Base-by-base conservation (phyloP, 2,113 vertebrate genomes). In the Ia io region DNA sequence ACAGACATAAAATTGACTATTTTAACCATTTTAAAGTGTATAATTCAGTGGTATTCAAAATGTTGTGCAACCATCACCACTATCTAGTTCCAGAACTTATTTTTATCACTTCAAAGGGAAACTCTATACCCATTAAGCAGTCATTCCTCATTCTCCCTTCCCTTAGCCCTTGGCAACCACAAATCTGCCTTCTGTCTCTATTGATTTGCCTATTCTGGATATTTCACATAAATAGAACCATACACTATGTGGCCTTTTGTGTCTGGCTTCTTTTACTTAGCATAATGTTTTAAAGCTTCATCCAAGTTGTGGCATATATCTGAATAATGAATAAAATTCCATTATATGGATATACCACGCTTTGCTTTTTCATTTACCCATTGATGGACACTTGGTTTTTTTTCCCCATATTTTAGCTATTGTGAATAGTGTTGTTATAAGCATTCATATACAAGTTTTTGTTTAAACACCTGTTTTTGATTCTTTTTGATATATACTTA, bases 381-480 rank as follows among this genome's bases (percentile, higher is more conserved):
- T 25, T 84, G 88, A 71, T 91, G 51, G 92, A 83, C 61, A 63
- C 71, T 91, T 91, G 77, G 61, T 18, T 40, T 40, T 71, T 88
- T 73, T 91, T 88, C 73, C 91, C 91, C 84, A 84, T 37, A 61
- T 91, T 78, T 88, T 2, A 17, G 44, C 92, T 65, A 28, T 83
- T 71, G 69, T 63, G 83, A 96, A 63, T 88, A 84, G 44, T 56
- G 35, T 79, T 70, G 47, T 79, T 76, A 22, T 80, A 88, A 93
- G 70, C 65, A 70, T 70, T 84, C 94, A 84, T 12, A 17, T 70
- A 78, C 30, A 30, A 23, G 14, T 74, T 95, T 96, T 88, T 95
- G 91, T 95, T 91, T 95, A 71, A 93, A 88, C 84, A 88, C 88
- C 94, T 89, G 94, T 80, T 93, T 96, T 95, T 1, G 10, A 93